A percentile compares a stretch with the other conserved stretches of the same genome.
These are phyloP conservation scores for Oreamnos americanus DNA, from an alignment of 2,113 vertebrate genomes.

Conservation along the genomic window DNA sequence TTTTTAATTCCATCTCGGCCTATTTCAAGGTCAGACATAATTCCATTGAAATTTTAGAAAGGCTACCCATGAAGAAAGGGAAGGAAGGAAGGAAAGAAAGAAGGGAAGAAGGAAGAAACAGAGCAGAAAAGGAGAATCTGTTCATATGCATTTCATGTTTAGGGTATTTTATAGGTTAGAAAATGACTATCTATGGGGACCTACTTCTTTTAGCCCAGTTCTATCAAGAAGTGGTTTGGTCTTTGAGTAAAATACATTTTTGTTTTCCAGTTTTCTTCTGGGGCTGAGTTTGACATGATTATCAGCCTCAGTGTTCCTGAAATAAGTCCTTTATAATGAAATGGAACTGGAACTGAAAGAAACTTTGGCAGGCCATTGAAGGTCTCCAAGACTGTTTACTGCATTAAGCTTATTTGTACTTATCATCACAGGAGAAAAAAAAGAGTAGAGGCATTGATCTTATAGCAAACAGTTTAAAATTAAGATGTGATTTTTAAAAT, in stretches of 20 bases:
- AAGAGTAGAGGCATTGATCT: not conserved
- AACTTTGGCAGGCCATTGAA: not conserved
- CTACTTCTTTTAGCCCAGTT: not conserved
- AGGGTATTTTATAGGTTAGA: not conserved
- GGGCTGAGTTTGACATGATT: not conserved
- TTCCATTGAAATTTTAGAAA: not conserved
- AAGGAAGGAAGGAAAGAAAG: accelerated
- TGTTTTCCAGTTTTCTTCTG: not conserved
- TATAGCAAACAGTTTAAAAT: constrained; percentile 25
- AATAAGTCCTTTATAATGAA: constrained; percentile 9
- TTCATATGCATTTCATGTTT: not conserved
- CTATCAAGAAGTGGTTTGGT: not conserved
- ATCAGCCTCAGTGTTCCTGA: not conserved
- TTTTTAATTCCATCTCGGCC: not conserved
- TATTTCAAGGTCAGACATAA: not conserved
- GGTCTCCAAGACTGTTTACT: not conserved
- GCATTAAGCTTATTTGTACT: not conserved
- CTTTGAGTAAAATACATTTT: not conserved
- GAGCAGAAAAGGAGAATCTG: not conserved
- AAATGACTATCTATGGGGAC: not conserved
- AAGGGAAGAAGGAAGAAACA: not conserved
- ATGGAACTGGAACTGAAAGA: not conserved
- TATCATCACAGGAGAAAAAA: not conserved
- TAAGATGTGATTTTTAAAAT: not conserved
- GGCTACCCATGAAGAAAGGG: not conserved